phyloP scores from a whole-genome alignment of 30 jellyfish, hydroid and myxozoan species.

The Cassiopea andromeda region DNA sequence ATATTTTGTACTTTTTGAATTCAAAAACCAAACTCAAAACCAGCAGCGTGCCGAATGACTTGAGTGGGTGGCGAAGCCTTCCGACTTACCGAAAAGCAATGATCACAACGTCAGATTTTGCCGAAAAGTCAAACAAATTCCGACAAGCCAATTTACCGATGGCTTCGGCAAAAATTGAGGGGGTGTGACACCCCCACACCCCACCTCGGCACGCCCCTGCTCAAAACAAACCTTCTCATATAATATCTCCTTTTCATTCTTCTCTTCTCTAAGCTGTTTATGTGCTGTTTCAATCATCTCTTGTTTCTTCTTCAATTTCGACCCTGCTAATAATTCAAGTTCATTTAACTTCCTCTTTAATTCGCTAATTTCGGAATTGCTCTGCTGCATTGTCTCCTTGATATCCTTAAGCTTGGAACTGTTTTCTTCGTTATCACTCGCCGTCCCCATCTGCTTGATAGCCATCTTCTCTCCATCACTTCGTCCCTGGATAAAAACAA shows the following conservation, averaged over 20 bases:
- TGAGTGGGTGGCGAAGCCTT: too few relatives aligned
- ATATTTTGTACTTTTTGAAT: too few relatives aligned
- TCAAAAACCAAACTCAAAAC: too few relatives aligned
- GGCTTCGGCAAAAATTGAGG: neutral
- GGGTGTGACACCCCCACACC: too few relatives aligned
- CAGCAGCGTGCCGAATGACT: too few relatives aligned
- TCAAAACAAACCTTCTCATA: conserved; percentile 15
- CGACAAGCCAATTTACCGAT: too few relatives aligned
- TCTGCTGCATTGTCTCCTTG: conserved; percentile 23
- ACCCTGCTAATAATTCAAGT: neutral
- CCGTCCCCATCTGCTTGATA: neutral
- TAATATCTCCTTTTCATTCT: conserved; percentile 33
- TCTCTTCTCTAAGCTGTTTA: conserved; percentile 13
- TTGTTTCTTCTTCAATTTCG: conserved; percentile 21
- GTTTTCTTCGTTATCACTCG: neutral
- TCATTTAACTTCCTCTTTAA: conserved; percentile 14
- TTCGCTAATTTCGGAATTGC: conserved; percentile 27
- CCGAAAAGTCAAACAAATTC: too few relatives aligned
- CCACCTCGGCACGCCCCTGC: neutral
- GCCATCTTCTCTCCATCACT: conserved; percentile 53
- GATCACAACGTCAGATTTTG: too few relatives aligned
- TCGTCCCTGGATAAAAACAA: conserved; percentile 36
- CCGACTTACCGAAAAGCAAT: too few relatives aligned
- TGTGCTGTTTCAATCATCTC: conserved; percentile 14
- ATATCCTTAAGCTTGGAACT: conserved; percentile 15